Base-by-base conservation (phyloP, 2,888 invertebrate genomes). In the Agrilus cyanescens region DNA sequence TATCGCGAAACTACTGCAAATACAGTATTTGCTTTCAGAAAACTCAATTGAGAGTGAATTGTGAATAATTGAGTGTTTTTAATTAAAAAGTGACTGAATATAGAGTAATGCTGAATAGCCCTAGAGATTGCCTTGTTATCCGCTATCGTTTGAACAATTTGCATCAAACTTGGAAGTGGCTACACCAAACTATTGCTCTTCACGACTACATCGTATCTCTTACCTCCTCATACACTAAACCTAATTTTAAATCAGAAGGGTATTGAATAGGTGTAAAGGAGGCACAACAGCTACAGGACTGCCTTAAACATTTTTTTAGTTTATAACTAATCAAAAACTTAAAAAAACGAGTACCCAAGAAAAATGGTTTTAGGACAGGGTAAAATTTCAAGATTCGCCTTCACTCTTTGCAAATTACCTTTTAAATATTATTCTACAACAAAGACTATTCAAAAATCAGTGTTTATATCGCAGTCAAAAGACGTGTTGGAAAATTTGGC, bases 101-200 rank as follows among this genome's bases (percentile, higher is more conserved):
- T 58, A 54, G 57, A 64, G 65, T 62, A 62, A 66, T 66, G 65
- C 63, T 63, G 59, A 80, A 75, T 73, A 78, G 78, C 73, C 80
- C 78, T 68, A 78, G 80, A 67, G 84, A 85, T 69, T 84, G 84
- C 79, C 75, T 88, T 76, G 86, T 84, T 75, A 83, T 88, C 73
- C 83, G 88, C 72, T 80, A 78, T 77, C 85, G 88, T 74, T 82
- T 84, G 70, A 85, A 82, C 72, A 78, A 80, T 71, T 80, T 88
- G 71, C 87, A 89, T 71, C 88, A 88, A 71, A 90, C 89, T 65
- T 89, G 86, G 84, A 89, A 89, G 88, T 90, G 89, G 89, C 73
- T 90, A 67, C 89, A 90, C 68, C 88, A 88, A 69, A 90, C 89
- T 53, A 83, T 85, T 61, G 82, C 82, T 58, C 76, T 89, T 47